Conservation (phyloP, 2,797 vertebrate species). For the Loriculus beryllinus region DNA sequence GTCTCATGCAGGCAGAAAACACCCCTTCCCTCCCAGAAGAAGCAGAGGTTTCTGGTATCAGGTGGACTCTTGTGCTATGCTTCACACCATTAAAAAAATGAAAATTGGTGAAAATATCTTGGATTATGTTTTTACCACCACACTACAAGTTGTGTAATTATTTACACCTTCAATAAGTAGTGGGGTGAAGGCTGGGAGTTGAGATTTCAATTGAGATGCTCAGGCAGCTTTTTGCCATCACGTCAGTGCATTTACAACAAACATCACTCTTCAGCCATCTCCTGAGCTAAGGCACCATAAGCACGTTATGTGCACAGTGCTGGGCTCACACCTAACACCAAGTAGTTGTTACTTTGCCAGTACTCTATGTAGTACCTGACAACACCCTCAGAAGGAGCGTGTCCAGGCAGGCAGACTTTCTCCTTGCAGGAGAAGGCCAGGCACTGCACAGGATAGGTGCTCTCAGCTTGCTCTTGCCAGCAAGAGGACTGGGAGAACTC, state of each 20-base stretch:
- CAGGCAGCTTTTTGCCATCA: not conserved
- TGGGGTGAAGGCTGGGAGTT: not conserved
- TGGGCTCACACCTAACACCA: not conserved
- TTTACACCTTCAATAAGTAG: not conserved
- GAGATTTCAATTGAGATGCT: not conserved
- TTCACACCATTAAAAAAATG: not conserved
- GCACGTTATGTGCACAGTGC: fast-evolving
- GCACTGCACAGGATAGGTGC: not conserved
- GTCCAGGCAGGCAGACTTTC: not conserved
- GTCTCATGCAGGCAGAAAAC: not conserved
- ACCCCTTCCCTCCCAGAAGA: not conserved
- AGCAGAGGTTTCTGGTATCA: not conserved
- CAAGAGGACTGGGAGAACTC: not conserved
- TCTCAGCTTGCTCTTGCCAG: not conserved
- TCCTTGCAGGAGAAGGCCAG: not conserved
- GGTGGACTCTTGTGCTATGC: not conserved
- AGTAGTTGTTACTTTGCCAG: not conserved
- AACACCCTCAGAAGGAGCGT: not conserved
- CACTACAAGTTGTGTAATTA: not conserved
- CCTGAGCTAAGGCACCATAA: not conserved
- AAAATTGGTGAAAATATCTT: not conserved
- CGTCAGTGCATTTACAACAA: not conserved
- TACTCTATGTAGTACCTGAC: not conserved
- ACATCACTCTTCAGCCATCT: not conserved
- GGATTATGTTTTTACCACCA: not conserved